A percentile compares a stretch with the other conserved stretches of the same genome.
Conservation (phyloP, 1,140 invertebrate genomes). For the Drosophila baimaii region DNA sequence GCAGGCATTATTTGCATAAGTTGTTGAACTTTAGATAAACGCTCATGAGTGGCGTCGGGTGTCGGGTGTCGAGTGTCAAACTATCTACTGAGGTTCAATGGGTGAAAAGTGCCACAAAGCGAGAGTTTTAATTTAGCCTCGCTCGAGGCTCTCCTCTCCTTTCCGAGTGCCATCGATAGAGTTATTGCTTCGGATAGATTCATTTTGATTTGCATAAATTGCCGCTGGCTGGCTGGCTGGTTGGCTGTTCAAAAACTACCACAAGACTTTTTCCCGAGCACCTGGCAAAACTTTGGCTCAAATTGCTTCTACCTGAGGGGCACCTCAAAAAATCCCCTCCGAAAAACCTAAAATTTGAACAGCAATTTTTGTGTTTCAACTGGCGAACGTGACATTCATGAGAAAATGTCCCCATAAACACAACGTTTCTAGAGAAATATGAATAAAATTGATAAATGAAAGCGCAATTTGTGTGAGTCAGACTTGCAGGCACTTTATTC, state of each 20-base stretch:
- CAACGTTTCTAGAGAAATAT: slow-evolving; percentile 40
- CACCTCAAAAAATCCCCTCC: slow-evolving; percentile 10
- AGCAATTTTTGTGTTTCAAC: slow-evolving; percentile 44
- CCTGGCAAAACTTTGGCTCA: slow-evolving; percentile 49
- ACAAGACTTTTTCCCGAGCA: slow-evolving; percentile 22
- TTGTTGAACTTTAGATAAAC: slow-evolving; percentile 81
- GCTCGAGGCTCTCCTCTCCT: slow-evolving; percentile 52
- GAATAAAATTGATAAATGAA: slow-evolving; percentile 55
- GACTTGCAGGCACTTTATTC: slow-evolving; percentile 17
- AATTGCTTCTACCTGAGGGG: slow-evolving; percentile 53
- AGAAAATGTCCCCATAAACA: slow-evolving; percentile 32
- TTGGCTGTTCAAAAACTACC: slow-evolving; percentile 26
- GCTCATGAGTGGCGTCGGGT: slow-evolving; percentile 43
- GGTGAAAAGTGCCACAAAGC: slow-evolving; percentile 63
- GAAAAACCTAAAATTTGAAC: slow-evolving; percentile 28
- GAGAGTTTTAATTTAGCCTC: slow-evolving; percentile 71
- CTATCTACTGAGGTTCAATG: slow-evolving; percentile 54
- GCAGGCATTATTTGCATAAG: slow-evolving; percentile 70
- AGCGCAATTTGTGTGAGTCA: slow-evolving; percentile 54
- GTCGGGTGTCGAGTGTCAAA: slow-evolving; percentile 58
- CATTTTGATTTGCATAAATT: slow-evolving; percentile 75
- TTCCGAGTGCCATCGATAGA: slow-evolving; percentile 60
- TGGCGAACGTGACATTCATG: slow-evolving; percentile 67
- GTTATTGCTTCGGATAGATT: slow-evolving; percentile 40
- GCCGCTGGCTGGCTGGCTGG: slow-evolving; percentile 50